Conservation (phyloP, 2,797 vertebrate genomes). For the Kryptolebias ocellatus region DNA sequence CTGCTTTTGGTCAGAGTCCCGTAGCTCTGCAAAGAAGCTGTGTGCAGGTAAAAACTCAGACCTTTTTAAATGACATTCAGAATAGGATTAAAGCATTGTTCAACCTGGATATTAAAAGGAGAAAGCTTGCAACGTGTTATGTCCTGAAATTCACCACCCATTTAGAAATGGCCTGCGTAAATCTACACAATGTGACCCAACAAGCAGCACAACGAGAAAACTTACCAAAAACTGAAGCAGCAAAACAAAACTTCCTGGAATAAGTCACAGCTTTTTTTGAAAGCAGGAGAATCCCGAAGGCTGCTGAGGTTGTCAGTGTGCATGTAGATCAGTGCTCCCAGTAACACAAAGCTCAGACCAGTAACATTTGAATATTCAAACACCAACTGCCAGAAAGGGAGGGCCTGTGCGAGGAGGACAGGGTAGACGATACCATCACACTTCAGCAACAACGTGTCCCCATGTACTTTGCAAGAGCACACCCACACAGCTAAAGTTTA, state of each 20-base stretch:
- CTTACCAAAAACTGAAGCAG: constrained; percentile 50
- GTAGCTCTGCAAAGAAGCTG: constrained; percentile 40
- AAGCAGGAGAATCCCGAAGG: constrained; percentile 21
- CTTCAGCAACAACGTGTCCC: constrained; percentile 12
- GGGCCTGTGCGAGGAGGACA: constrained; percentile 67
- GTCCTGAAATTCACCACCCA: neutral
- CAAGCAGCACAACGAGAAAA: constrained; percentile 30
- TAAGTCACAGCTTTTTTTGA: neutral
- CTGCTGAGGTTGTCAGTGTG: constrained; percentile 24
- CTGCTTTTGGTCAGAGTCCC: constrained; percentile 54
- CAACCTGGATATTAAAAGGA: constrained; percentile 4
- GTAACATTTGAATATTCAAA: constrained; percentile 79
- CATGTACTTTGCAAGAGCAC: constrained; percentile 14
- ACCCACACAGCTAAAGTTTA: constrained; percentile 7
- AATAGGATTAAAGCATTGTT: constrained; percentile 4
- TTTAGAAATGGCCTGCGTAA: neutral
- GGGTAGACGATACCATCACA: constrained; percentile 60
- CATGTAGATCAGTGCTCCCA: constrained; percentile 13
- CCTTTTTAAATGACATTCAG: constrained; percentile 3
- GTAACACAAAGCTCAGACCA: constrained; percentile 37
- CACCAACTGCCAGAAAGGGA: constrained; percentile 59
- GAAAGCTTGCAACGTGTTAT: constrained; percentile 2
- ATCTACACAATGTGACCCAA: constrained; percentile 30
- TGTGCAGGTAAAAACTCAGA: constrained; percentile 11
- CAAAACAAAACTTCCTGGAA: constrained; percentile 1